Evolutionary conservation across 2,888 invertebrate species (phyloP).

Genomic region (Salticus scenicus): DNA sequence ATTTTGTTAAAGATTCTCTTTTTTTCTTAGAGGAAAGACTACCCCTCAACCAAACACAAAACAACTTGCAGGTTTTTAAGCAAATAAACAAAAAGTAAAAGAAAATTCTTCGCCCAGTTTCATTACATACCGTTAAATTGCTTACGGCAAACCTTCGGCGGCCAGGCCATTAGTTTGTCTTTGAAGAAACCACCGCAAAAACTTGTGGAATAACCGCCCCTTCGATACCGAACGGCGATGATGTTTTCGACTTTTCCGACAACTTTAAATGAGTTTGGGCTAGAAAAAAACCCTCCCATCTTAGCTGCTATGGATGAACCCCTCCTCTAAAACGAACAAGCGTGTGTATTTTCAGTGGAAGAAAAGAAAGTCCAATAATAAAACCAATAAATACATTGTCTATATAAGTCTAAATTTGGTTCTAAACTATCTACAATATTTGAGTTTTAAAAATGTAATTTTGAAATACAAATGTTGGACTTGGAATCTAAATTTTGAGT

Average conservation of each 20-base stretch:
- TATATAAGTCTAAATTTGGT: too few species aligned
- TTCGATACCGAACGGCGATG: constrained; percentile 42
- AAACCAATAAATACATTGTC: neutral
- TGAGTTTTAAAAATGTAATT: too few species aligned
- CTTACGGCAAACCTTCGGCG: constrained; percentile 28
- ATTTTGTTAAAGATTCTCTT: too few species aligned
- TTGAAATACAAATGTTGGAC: too few species aligned
- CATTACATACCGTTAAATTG: neutral
- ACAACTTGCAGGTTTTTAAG: too few species aligned
- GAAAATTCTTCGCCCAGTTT: neutral
- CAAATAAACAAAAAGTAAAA: too few species aligned
- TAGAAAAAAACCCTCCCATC: constrained; percentile 12
- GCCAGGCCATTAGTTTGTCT: constrained; percentile 36
- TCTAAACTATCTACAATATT: too few species aligned
- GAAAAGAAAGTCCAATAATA: neutral
- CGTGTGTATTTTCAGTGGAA: neutral
- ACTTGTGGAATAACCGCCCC: constrained; percentile 43
- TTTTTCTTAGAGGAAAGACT: too few species aligned
- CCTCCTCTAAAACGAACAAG: too few species aligned
- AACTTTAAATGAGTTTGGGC: constrained; percentile 15
- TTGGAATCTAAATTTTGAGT: too few species aligned
- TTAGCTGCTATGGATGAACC: too few species aligned
- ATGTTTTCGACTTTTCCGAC: constrained; percentile 38
- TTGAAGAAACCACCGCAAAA: constrained; percentile 9
- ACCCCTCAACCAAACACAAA: too few species aligned